Evolutionary conservation across 1,140 invertebrate species (phyloP).

Genomic region (Eueides isabella): DNA sequence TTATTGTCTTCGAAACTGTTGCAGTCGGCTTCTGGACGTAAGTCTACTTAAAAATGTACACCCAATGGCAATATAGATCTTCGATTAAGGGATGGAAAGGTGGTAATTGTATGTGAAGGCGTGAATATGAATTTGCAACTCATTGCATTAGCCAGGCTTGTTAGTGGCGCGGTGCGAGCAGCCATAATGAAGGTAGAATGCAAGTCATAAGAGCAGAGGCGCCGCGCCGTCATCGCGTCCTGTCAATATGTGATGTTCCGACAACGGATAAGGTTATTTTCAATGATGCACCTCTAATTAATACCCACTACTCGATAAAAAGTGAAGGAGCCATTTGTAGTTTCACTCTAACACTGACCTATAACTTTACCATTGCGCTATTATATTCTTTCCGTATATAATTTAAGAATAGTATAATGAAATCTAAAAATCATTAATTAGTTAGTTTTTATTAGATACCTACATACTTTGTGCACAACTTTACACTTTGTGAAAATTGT

Average conservation of each 20-base stretch:
- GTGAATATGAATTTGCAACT: constrained; percentile 70
- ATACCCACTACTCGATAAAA: constrained; percentile 66
- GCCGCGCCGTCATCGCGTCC: constrained; percentile 65
- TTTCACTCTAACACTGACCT: constrained; percentile 36
- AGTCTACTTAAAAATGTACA: not conserved
- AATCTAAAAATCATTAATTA: too few species aligned
- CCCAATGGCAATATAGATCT: constrained; percentile 14
- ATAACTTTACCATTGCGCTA: not conserved
- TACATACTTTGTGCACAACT: too few species aligned
- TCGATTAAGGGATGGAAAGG: constrained; percentile 21
- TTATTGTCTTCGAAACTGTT: constrained; percentile 74
- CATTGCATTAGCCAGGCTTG: constrained; percentile 79
- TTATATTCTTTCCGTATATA: not conserved
- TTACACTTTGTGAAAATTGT: too few species aligned
- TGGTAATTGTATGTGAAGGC: constrained; percentile 32
- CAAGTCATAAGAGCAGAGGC: constrained; percentile 76
- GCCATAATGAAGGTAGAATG: constrained; percentile 68
- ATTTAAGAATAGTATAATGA: too few species aligned
- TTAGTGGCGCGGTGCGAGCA: constrained; percentile 59
- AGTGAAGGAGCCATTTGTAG: constrained; percentile 52
- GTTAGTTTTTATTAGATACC: too few species aligned
- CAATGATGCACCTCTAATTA: constrained; percentile 77
- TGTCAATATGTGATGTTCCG: constrained; percentile 71
- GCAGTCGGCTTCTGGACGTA: constrained; percentile 66
- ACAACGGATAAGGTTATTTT: constrained; percentile 75